Base-by-base conservation (phyloP, 2,888 invertebrate species). In the Folsomia candida region DNA sequence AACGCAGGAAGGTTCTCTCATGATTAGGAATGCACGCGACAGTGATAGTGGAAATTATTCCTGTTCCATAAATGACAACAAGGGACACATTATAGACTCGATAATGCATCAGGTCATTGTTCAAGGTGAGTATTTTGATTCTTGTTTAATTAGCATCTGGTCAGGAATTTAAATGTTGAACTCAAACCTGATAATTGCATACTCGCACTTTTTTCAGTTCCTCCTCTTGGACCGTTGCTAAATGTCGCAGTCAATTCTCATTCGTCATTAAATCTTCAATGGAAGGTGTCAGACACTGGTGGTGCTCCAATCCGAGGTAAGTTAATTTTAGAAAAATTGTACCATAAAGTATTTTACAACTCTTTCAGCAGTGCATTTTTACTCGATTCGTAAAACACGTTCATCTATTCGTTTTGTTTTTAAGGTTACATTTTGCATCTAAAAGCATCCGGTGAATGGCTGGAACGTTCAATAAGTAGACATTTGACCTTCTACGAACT, bases 231-330 rank as follows among this genome's bases (percentile, higher is more conserved):
- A 0, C 92, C 92, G 0, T 86, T 88, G 3, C 84, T 92, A 1
- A 90, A 89, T 79, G 89, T 91, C 2, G 89, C 90, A 2, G 90
- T 90, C 81, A 89, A 90, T 1, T 91, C 91, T 0, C 89, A 90
- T 64, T 89, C 88, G 79, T 90, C 91, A 77, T 88, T 92, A 71
- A 83, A 89, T 59, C 85, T 91, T 78, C 89, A 90, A 78, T 91
- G 91, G 91, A 90, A 90, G 82, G 84, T 89, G n/a, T 88, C 88
- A 18, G 87, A 87, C 75, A 88, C 86, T 75, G 90, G 90, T 9
- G 89, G 89, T 64, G 89, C 90, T 6, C 87, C 89, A 0, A 85
- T 90, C 63, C 87, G 87, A 18, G 89, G n/a, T n/a, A n/a, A n/a
- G n/a, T n/a, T n/a, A n/a, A n/a, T n/a, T n/a, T n/a, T n/a, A n/a